Evolutionary conservation across 2,888 invertebrate genomes (phyloP), one percentile per base, ranked within the genome.

Genomic region (Acrocyrtus sp.): DNA sequence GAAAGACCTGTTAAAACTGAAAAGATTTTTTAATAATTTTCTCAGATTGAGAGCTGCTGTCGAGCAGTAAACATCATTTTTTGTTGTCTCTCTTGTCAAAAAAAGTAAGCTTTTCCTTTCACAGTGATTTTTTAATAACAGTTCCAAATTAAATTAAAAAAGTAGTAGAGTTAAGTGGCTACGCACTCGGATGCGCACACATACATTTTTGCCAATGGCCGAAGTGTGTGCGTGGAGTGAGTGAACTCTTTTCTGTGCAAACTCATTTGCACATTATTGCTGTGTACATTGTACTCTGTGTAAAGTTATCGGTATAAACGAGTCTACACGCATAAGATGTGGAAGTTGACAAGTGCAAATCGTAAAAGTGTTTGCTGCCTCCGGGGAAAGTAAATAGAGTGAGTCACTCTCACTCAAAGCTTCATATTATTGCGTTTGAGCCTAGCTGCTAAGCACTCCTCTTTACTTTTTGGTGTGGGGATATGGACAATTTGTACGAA

Each of bases 351-450:
- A 56, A 50, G 62, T 65, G 72, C 60, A 54, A 72, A 58, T 63
- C 47, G 58, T 53, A 43, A 48, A 65, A 72, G 54, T 58, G 54
- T 48, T 65, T 70, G 34, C 43, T 54, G 66, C 72, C 66, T 56
- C 50, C 61, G 61, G 72, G 72, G 56, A 72, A 67, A 61, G 66
- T 72, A 66, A 67, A 72, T 53, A 65, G 21, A 70, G 43, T 57
- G 58, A 65, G 41, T 70, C 47, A 63, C 34, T 34, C 34, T 34
- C 34, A 12, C 34, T 34, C 12, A 34, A 5, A 34, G 34, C 34
- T 34, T 34, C 5, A 34, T 8, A 34, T n/a, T n/a, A n/a, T n/a
- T n/a, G n/a, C n/a, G n/a, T n/a, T n/a, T n/a, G 34, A 34, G 34
- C 34, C 34, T 5, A 12, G 5, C 34, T 34, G 6, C 6, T 12